Evolutionary conservation across 2,797 vertebrate species (phyloP).

Genomic region (Hypotaenidia philippensis): DNA sequence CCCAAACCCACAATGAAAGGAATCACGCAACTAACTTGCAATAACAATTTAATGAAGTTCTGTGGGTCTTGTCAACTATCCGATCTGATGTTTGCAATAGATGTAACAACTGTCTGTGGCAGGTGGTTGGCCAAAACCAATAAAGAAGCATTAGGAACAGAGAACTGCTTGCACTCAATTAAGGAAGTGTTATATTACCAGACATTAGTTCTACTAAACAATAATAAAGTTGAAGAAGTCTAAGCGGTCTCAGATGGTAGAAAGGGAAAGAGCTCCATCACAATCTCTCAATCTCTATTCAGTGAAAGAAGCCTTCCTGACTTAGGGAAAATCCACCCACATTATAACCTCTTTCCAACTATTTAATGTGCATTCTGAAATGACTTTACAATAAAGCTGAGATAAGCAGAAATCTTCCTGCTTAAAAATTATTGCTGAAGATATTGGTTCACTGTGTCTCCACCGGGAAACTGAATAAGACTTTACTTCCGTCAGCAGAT

Average conservation of each 20-base stretch:
- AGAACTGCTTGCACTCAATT: not conserved
- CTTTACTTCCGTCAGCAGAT: constrained; percentile 69
- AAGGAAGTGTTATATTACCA: constrained; percentile 17
- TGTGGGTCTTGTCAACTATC: not conserved
- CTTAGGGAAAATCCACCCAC: constrained; percentile 33
- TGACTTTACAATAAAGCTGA: constrained; percentile 44
- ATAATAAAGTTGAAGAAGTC: not conserved
- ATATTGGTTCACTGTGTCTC: constrained; percentile 26
- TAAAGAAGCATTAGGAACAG: not conserved
- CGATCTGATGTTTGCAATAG: not conserved
- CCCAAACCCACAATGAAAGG: not conserved
- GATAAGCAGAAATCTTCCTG: constrained; percentile 66
- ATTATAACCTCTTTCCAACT: constrained; percentile 31
- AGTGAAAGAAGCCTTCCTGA: constrained; percentile 25
- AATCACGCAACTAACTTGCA: not conserved
- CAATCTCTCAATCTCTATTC: not conserved
- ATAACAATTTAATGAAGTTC: not conserved
- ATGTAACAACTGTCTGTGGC: not conserved
- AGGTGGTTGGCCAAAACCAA: not conserved
- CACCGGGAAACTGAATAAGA: constrained; percentile 49
- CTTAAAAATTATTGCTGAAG: constrained; percentile 61
- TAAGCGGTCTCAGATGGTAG: not conserved
- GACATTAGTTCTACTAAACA: not conserved
- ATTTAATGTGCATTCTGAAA: constrained; percentile 56
- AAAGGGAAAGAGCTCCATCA: not conserved